Percentiles rank a stretch among this genome's conserved stretches.
phyloP scores from a whole-genome alignment of 2,797 vertebrate species.

The Protonibea diacanthus region DNA sequence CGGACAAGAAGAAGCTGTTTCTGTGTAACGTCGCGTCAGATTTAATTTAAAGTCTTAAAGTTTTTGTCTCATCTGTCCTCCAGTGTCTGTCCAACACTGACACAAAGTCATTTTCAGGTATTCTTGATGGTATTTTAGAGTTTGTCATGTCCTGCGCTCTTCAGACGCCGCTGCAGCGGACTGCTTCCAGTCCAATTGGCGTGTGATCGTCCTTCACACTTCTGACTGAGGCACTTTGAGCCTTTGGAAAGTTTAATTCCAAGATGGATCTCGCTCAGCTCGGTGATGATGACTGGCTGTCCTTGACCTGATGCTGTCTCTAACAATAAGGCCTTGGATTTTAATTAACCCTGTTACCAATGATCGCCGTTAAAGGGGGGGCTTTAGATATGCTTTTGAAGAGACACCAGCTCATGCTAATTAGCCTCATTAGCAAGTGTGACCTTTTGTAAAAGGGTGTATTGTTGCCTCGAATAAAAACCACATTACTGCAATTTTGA shows the following conservation, averaged over 20 bases:
- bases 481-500: constrained; percentile 18
- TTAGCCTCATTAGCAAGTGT: constrained; percentile 47
- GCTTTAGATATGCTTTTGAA: constrained; percentile 21
- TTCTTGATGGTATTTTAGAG: too few species aligned
- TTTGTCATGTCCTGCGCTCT: too few species aligned
- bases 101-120: too few species aligned
- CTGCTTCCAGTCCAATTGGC: too few species aligned
- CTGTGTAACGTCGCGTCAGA: background rate
- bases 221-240: background rate
- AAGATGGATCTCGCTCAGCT: background rate
- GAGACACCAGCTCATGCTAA: constrained; percentile 40
- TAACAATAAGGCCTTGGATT: constrained; percentile 1
- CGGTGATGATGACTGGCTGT: background rate
- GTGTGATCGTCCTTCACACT: background rate
- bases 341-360: constrained; percentile 42
- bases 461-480: constrained; percentile 49
- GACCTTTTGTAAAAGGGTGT: constrained; percentile 51
- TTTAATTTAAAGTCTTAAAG: too few species aligned
- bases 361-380: constrained; percentile 9
- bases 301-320: constrained; percentile 15
- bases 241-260: background rate
- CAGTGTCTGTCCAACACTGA: too few species aligned
- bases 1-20: background rate
- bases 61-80: too few species aligned
- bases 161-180: too few species aligned